A percentile compares a stretch with the other conserved stretches of the same genome.
These are phyloP conservation scores for Urophycis tenuis DNA, from an alignment of 2,797 vertebrate genomes.

Conservation along the genomic window DNA sequence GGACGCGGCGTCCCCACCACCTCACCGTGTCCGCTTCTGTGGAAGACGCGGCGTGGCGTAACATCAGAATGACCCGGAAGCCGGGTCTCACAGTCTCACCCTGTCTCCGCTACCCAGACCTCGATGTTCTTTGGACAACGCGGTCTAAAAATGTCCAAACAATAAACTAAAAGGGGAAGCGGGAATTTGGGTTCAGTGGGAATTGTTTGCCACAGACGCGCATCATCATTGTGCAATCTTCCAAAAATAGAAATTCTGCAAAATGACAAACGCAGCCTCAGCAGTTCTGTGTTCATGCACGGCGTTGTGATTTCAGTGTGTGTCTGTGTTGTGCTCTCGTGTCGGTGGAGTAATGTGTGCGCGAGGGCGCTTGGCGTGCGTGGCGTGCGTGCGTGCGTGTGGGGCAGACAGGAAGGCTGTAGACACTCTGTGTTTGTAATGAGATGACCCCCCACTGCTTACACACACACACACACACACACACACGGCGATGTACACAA, in stretches of 20 bases:
- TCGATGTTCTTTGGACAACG: background rate
- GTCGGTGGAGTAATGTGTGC: background rate
- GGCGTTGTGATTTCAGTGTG: background rate
- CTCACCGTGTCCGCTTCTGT: too few relatives aligned
- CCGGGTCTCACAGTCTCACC: background rate
- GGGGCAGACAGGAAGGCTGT: slow-evolving; percentile 47
- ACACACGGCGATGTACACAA: background rate
- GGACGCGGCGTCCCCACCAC: too few relatives aligned
- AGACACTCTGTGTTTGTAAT: slow-evolving; percentile 58
- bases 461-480: slow-evolving; percentile 8
- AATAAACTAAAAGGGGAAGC: background rate
- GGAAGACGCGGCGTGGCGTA: too few relatives aligned
- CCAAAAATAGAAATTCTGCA: background rate
- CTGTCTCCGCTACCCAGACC: background rate
- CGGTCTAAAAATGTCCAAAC: background rate
- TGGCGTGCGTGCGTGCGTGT: background rate
- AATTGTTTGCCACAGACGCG: background rate
- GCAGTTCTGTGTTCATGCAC: background rate
- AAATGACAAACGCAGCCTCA: background rate
- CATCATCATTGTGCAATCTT: background rate
- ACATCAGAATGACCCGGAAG: slow-evolving; percentile 15
- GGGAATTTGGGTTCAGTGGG: background rate
- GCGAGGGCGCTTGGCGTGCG: background rate
- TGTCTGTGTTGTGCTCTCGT: slow-evolving; percentile 13
- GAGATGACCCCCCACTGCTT: slow-evolving; percentile 49